Percentiles rank a stretch among this genome's conserved stretches.
Conservation (phyloP, 2,113 vertebrate genomes). For the Crotalus tigris region DNA sequence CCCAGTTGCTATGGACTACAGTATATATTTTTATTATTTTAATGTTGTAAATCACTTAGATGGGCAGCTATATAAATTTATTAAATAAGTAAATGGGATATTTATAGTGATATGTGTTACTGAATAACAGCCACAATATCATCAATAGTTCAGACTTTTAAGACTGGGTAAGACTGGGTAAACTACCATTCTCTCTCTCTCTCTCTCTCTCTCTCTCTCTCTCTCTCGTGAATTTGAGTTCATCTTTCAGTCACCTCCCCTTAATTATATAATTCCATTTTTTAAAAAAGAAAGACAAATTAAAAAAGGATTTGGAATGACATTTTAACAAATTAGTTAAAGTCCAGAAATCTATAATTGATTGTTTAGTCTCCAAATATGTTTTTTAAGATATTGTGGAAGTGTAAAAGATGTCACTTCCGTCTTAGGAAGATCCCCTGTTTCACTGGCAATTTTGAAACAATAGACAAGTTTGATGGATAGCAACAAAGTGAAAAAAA, state of each 20-base stretch:
- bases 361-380: not conserved
- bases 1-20: not conserved
- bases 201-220: too few species aligned
- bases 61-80: not conserved
- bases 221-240: not conserved
- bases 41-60: not conserved
- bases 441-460: not conserved
- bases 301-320: not conserved
- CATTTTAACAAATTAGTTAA: not conserved
- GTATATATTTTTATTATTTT: not conserved
- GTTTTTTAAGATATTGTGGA: not conserved
- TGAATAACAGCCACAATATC: not conserved
- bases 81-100: not conserved
- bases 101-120: not conserved
- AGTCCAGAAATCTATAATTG: not conserved
- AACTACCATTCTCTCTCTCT: not conserved
- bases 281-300: not conserved
- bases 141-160: not conserved
- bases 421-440: not conserved
- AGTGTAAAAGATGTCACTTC: not conserved
- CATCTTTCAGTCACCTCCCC: not conserved
- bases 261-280: not conserved
- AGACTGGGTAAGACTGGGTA: not conserved
- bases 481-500: too few species aligned
- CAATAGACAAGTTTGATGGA: too few species aligned